phyloP scores from a whole-genome alignment of 2,797 vertebrate species.

The Myripristis murdjan region DNA sequence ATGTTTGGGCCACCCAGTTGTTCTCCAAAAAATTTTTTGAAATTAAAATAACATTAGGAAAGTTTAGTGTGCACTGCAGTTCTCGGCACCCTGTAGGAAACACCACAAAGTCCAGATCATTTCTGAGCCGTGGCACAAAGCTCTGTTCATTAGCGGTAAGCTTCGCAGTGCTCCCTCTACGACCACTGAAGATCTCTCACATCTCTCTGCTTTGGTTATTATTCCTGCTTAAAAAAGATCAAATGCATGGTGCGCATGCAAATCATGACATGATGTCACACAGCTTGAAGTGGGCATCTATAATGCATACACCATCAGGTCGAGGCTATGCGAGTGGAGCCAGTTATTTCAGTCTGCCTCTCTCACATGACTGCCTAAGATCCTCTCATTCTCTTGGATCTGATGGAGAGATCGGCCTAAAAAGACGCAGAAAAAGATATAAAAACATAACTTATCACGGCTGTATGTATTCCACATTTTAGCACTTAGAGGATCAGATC shows the following conservation, averaged over 20 bases:
- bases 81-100: background rate
- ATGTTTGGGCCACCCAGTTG: background rate
- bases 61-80: conserved; percentile 12
- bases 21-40: background rate
- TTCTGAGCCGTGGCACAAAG: conserved; percentile 27
- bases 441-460: conserved; percentile 23
- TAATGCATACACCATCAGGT: conserved; percentile 58
- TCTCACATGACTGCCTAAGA: background rate
- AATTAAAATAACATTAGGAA: conserved; percentile 6
- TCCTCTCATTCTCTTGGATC: conserved; percentile 2
- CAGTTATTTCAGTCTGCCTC: conserved; percentile 26
- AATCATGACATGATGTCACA: conserved; percentile 58
- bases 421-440: background rate
- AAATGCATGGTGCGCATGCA: conserved; percentile 60
- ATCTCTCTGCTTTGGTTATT: conserved; percentile 63
- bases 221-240: conserved; percentile 62
- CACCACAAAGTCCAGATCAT: conserved; percentile 27
- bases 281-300: conserved; percentile 64
- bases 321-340: conserved; percentile 19
- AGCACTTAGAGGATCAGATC: background rate
- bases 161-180: conserved; percentile 19
- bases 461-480: conserved; percentile 1
- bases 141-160: conserved; percentile 54
- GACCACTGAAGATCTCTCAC: conserved; percentile 48
- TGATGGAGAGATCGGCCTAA: conserved; percentile 11